Base-by-base conservation (phyloP, 2,113 vertebrate species). In the Ptyas mucosa region DNA sequence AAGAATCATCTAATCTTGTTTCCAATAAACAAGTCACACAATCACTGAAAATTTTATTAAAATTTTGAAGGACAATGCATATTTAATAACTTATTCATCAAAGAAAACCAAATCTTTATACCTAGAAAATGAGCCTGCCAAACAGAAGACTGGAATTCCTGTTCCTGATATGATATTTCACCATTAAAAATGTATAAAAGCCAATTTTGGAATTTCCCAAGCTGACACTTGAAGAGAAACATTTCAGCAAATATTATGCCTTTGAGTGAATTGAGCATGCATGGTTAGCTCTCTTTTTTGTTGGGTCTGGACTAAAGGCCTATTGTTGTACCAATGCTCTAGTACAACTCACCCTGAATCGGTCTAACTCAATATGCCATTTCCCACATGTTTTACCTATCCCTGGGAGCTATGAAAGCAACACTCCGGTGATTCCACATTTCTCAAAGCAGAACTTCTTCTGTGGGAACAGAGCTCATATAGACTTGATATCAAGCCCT, bases 401-500 rank as follows among this genome's bases (percentile, higher is more conserved):
- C 52, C 88, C 61, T 58, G 26, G 8, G 0, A 0, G 8, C 52
- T 51, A n/a, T 8, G 0, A 51, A 0, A n/a, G 88, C 75, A n/a
- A 3, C 52, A 0, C 12, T 23, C 0, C 20, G 8, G 51, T 24
- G 1, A 54, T 85, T 29, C 29, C 26, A 34, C 81, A 93, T 11
- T 90, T 87, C 92, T 1, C 58, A 51, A 91, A 85, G 12, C 55
- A 14, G 0, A 92, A 1, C 9, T 2, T 88, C 57, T 54, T 0
- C 0, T 3, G 39, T 89, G 90, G 34, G 94, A 92, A 64, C 51
- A 92, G 94, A 95, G 53, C 39, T 94, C 94, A n/a, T 93, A 96
- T 97, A 97, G 90, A 88, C 64, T 94, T 95, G 94, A 91, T 34
- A 88, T 90, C 85, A 91, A 39, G 34, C 54, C 26, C 92, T 26